Evolutionary conservation across 2,888 invertebrate genomes (phyloP), one percentile per base, ranked within the genome.

Genomic region (Drosophila meridionalis): DNA sequence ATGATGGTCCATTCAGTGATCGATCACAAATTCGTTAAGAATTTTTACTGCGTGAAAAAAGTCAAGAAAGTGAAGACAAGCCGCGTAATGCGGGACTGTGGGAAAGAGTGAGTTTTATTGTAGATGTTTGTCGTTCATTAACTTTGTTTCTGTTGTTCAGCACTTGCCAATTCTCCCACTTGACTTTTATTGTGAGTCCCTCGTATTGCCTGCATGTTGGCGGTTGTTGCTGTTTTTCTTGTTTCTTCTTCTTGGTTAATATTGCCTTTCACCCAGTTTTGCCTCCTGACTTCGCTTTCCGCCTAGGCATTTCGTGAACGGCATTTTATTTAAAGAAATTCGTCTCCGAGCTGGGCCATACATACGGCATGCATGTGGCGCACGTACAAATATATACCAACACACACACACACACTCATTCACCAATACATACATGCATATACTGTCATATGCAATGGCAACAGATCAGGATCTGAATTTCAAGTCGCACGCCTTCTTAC

Each of bases 301-400:
- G 90, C 80, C 80, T 82, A 76, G 87, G 80, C 82, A 87, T 87
- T 89, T 86, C 85, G 89, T 86, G 85, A 86, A 89, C 85, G 87
- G 85, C 89, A 87, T 86, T 86, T 84, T 85, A 82, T 85, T 89
- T 86, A 73, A 87, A 89, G 89, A 89, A 87, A 89, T 89, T 86
- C 80, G 88, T 87, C 83, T 78, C 59, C 40, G 66, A 56, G 62
- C 43, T 63, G 59, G 43, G 43, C 68, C 78, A 73, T 69, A 84
- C 85, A 85, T 85, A 85, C 89, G 85, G 89, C 87, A 87, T 82
- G 84, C 85, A 85, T 85, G 89, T 85, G 89, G 85, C 89, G 74
- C 84, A 89, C 89, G 89, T 89, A 89, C 82, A 78, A 78, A 76
- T 64, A n/a, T 32, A 50, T n/a, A 72, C 73, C 47, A 66, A 76